Base-by-base conservation (phyloP, 2,797 vertebrate genomes). In the Oryzias sinensis region DNA sequence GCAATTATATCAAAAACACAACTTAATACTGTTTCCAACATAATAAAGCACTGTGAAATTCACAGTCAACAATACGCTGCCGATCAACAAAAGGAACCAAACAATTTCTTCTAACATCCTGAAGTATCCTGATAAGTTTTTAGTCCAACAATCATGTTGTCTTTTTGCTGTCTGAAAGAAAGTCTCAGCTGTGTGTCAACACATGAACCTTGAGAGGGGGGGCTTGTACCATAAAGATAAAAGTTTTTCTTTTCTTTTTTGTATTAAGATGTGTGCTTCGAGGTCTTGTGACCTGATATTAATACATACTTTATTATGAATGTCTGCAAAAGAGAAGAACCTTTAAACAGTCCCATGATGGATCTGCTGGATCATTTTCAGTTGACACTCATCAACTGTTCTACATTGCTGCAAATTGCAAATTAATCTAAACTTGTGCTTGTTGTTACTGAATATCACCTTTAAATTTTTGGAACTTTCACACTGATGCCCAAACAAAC, bases 111-210 rank as follows among this genome's bases (percentile, higher is more conserved):
- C 50, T 58, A 47, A 79, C 75, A 83, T 77, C 76, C 46, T 72
- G 55, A 65, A 70, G 66, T 77, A 70, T 72, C 43, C 62, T 53
- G 53, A 53, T 48, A 40, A 27, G n/a, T 25, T 14, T 46, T 59
- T 40, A 65, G 14, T 59, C 20, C 53, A 78, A 79, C 72, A 78
- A 75, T 66, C 63, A 59, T 51, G 44, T 59, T 58, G 70, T 78
- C 68, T 59, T 61, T 13, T 53, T 33, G 33, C 33, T 33, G 33
- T 33, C 33, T 33, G 33, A 33, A 13, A 33, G 33, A 33, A 33
- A 33, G 3, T 33, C 8, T 33, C 33, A 41, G 52, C 17, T 61
- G 60, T 27, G 27, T 41, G 14, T 62, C 14, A 51, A 54, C 59
- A 43, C 59, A 45, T 48, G 45, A 48, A 47, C 42, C 37, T 33